Evolutionary conservation across 64 coral and sea anemone species (phyloP), one percentile per base, ranked within the genome.

Genomic region (Catalaphyllia jardinei): DNA sequence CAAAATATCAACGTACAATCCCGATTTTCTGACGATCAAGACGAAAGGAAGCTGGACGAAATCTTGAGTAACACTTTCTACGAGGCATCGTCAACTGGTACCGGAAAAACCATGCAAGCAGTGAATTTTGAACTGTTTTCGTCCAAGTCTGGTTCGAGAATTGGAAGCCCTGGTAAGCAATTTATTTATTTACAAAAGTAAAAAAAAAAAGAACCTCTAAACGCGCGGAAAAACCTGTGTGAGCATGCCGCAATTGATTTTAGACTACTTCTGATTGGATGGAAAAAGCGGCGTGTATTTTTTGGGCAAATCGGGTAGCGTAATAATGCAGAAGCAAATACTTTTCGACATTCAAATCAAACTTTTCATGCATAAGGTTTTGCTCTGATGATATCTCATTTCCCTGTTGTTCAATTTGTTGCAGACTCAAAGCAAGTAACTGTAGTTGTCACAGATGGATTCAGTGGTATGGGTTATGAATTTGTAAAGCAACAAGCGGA

Each of bases 11-110:
- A 52, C 4, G 20, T 78, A 25, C 11, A 13, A 6, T 20, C 76
- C 24, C 54, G 17, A n/a, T 82, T 90, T 9, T 24, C 25, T 20
- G 63, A 82, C 38, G 29, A 90, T 74, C 42, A 72, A 20, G 79
- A 61, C 22, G 28, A 59, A 5, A 29, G 55, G 12, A 24, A 63
- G 27, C n/a, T 90, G 1, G 52, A 81, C 13, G 31, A 20, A 1
- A 64, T 31, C 4, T 8, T 79, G 17, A 29, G 77, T 35, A 55
- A 82, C 4, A 52, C 67, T 46, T 54, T 67, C 6, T 82, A 49
- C 14, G 88, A 90, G 42, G 67, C 12, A 71, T 82, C 88, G 29
- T 90, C 79, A 18, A 72, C 33, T 8, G 71, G 33, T 46, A 39
- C 80, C 29, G 67, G 42, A 0, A 90, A 57, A 74, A 61, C 67